These are phyloP conservation scores for Sylvilagus floridanus DNA, from an alignment of 2,797 vertebrate species.

Conservation along the genomic window DNA sequence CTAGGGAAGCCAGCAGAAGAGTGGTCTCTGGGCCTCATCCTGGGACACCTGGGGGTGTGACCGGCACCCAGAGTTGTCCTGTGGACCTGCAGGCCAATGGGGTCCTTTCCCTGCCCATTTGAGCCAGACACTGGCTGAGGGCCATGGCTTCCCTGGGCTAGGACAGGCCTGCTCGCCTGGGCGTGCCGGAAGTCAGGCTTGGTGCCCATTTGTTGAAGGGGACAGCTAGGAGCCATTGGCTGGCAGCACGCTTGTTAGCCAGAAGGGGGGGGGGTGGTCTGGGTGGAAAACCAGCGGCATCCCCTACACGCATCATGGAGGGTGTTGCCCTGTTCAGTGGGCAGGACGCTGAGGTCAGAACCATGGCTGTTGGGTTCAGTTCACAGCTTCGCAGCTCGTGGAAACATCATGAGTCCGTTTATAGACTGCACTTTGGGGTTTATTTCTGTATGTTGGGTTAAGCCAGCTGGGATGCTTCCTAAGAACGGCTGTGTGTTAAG, in stretches of 20 bases:
- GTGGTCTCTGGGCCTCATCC: not conserved
- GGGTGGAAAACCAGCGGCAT: not conserved
- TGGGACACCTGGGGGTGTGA: not conserved
- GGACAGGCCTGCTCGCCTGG: not conserved
- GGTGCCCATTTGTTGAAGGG: not conserved
- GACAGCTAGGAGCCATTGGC: not conserved
- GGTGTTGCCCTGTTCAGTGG: not conserved
- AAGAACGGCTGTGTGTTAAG: not conserved
- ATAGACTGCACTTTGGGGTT: slow-evolving; percentile 16
- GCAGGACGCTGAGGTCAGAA: not conserved
- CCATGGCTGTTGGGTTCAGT: not conserved
- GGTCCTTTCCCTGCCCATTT: not conserved
- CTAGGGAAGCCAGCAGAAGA: not conserved
- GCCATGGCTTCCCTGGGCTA: not conserved
- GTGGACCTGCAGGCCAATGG: not conserved
- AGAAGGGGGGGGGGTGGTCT: not conserved
- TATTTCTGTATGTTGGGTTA: slow-evolving; percentile 19
- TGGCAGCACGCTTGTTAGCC: not conserved
- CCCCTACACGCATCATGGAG: not conserved
- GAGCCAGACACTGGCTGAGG: not conserved
- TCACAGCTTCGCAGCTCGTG: no score
- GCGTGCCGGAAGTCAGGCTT: not conserved
- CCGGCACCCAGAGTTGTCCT: not conserved
- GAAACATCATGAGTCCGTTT: not conserved
- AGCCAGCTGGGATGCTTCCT: slow-evolving; percentile 28